Evolutionary conservation across 2,113 vertebrate genomes (phyloP).

Genomic region (Halcyon malimbica): DNA sequence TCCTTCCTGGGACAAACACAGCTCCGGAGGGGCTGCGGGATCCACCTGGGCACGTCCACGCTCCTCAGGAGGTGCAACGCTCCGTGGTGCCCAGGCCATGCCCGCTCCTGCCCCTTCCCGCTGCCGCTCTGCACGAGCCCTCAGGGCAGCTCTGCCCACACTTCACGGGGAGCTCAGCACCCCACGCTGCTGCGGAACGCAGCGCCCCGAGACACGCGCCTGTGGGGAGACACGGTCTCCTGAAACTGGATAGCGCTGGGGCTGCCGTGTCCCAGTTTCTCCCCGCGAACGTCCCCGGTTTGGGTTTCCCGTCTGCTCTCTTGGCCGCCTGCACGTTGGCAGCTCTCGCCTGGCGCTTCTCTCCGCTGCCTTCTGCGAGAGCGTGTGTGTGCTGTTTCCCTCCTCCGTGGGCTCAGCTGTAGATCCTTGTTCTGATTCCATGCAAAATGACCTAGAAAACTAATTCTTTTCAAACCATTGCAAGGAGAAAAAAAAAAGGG

Average conservation of each 20-base stretch:
- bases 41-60: accelerated
- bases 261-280: slow-evolving; percentile 46
- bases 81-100: background rate
- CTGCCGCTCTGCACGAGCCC: background rate
- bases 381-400: background rate
- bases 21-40: background rate
- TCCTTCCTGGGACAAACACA: accelerated
- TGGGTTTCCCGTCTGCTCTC: slow-evolving; percentile 70
- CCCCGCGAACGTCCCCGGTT: slow-evolving; percentile 36
- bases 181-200: background rate
- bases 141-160: background rate
- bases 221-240: slow-evolving; percentile 49
- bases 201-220: slow-evolving; percentile 46
- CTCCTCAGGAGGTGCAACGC: background rate
- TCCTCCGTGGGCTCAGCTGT: slow-evolving; percentile 39
- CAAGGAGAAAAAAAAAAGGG: background rate
- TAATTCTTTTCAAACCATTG: slow-evolving; percentile 34
- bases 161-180: slow-evolving; percentile 6
- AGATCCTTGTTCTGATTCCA: slow-evolving; percentile 58
- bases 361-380: slow-evolving; percentile 22
- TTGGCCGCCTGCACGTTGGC: slow-evolving; percentile 58
- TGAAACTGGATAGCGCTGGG: slow-evolving; percentile 46
- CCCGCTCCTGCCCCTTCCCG: background rate
- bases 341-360: slow-evolving; percentile 9
- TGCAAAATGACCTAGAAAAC: slow-evolving; percentile 68